Conservation (phyloP, 2,888 invertebrate species). For the Morinoia aosen region DNA sequence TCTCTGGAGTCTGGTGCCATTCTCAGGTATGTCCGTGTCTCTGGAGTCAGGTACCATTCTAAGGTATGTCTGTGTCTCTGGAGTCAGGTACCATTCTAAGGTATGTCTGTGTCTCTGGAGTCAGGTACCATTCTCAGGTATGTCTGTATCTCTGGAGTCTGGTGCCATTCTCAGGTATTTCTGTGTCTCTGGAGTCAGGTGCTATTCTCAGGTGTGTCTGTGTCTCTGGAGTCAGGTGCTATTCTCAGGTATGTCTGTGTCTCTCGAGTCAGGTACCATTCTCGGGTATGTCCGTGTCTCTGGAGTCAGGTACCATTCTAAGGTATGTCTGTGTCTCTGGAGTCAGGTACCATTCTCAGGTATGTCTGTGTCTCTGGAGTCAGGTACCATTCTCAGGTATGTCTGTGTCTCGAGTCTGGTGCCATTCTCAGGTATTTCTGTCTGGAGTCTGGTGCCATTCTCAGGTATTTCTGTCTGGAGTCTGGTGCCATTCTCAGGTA, state of each 20-base stretch:
- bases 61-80: constrained; percentile 81
- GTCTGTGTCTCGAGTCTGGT: constrained; percentile 79
- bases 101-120: constrained; percentile 91
- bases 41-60: constrained; percentile 96
- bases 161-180: constrained; percentile 86
- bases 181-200: constrained; percentile 96
- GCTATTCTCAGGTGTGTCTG: constrained; percentile 85
- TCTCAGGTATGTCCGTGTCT: too few relatives aligned
- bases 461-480: constrained; percentile 87
- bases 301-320: constrained; percentile 97
- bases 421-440: too few relatives aligned
- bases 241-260: too few relatives aligned
- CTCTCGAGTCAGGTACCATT: too few relatives aligned
- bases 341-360: constrained; percentile 93
- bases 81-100: constrained; percentile 95
- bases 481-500: constrained; percentile 93
- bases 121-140: constrained; percentile 93
- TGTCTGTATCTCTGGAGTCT: constrained; percentile 95
- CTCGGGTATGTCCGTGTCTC: constrained; percentile 79
- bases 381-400: constrained; percentile 89
- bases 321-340: constrained; percentile 89
- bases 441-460: constrained; percentile 99
- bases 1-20: constrained; percentile 99
- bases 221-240: constrained; percentile 98
- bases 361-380: constrained; percentile 95